Evolutionary conservation across 1,140 invertebrate species (phyloP), one percentile per base, ranked within the genome.

Genomic region (Heliconius eleuchia): DNA sequence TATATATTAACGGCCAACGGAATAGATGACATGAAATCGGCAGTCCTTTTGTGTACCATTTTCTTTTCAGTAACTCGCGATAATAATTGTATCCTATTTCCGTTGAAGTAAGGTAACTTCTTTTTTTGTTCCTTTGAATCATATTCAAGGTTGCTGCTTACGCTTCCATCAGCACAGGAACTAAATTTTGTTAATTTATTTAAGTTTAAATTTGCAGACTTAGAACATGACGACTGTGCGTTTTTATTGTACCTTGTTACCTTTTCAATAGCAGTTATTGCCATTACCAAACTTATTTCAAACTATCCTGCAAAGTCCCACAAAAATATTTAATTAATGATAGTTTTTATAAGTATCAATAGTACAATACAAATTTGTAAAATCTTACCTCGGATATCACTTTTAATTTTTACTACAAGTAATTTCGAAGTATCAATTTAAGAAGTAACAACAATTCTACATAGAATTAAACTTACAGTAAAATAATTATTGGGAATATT

Each of bases 1-100:
- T 92, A 92, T 34, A 94, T 82, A 73, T 87, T 89, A 50, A 81
- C 81, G 71, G 90, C 89, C 72, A 90, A 82, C 19, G 90, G 88
- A 83, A 87, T 89, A 11, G 91, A 91, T 1, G 89, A 92, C 23
- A 85, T 71, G 37, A 88, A 81, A 72, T 88, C 84, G 9, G 81
- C 78, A 6, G 77, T 80, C 76, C 86, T 88, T 78, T 88, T 90
- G 13, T 88, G 84, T 13, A 87, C 30, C 34, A 86, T 9, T 81
- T 83, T 88, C 74, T 88, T 89, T 76, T 89, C 87, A 9, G 84
- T 90, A 7, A 87, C 78, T 78, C 83, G 82, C 50, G 88, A 88
- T 66, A 87, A 74, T 42, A 87, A 23, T n/a, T 89, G 87, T 23
- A 89, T 75, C 73, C 85, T 89, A 71, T 89, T 85, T 23, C 80